A percentile compares a stretch with the other conserved stretches of the same genome.
Conservation (phyloP, 2,113 vertebrate genomes). For the Machaerirhynchus nigripectus region DNA sequence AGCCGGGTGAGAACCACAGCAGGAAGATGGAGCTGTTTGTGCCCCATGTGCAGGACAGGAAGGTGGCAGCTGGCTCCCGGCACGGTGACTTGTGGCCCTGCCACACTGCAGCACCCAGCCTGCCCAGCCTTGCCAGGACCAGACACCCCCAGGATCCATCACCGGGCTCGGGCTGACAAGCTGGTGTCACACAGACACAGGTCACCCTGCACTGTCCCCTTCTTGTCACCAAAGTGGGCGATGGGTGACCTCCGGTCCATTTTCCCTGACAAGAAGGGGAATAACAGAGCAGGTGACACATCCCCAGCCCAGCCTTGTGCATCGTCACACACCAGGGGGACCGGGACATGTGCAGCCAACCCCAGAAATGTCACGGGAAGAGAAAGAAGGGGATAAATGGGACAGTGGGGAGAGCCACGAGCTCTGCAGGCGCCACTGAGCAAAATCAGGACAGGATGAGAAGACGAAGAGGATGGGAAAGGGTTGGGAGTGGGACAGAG, state of each 20-base stretch:
- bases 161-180: fast-evolving
- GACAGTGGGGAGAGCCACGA: fast-evolving
- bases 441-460: background rate
- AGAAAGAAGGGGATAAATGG: background rate
- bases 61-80: background rate
- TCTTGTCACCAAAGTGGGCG: background rate
- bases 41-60: fast-evolving
- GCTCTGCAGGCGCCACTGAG: background rate
- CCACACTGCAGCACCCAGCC: background rate
- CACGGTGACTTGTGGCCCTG: fast-evolving
- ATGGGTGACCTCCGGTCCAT: fast-evolving
- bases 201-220: background rate
- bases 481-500: background rate
- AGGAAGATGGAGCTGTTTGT: fast-evolving
- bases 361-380: background rate
- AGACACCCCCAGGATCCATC: too few relatives aligned
- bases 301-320: background rate
- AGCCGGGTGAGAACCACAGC: fast-evolving
- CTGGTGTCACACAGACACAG: background rate
- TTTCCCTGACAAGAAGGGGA: fast-evolving
- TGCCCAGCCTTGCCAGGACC: background rate
- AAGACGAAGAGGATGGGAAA: background rate
- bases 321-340: fast-evolving
- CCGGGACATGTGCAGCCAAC: background rate
- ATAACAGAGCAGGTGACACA: background rate